phyloP scores from a whole-genome alignment of 2,113 vertebrate species.

The Gadus chalcogrammus region DNA sequence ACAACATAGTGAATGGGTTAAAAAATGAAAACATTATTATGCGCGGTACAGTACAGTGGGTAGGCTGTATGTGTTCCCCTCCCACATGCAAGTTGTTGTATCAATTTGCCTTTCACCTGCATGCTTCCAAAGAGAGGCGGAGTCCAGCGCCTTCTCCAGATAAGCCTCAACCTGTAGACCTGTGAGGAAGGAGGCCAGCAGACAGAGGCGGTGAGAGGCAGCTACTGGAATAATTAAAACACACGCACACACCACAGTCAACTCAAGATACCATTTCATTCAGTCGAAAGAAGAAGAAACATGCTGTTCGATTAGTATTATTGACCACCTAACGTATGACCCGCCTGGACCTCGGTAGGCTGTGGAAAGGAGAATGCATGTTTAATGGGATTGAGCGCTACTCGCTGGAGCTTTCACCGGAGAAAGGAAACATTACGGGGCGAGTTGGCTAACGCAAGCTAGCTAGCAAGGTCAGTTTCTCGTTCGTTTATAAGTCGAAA shows the following conservation, averaged over 20 bases:
- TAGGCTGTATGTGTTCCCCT: not conserved
- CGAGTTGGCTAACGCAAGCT: conserved; percentile 63
- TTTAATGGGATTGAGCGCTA: conserved; percentile 59
- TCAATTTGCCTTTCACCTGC: conserved; percentile 38
- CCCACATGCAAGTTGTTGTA: conserved; percentile 11
- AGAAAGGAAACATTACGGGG: conserved; percentile 50
- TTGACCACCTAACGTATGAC: not conserved
- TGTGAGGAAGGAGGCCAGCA: conserved; percentile 42
- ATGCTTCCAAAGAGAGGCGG: conserved; percentile 43
- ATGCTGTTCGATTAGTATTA: too few relatives aligned
- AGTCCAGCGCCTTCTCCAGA: conserved; percentile 32
- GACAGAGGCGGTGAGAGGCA: conserved; percentile 46
- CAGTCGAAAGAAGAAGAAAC: not conserved
- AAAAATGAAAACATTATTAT: too few relatives aligned
- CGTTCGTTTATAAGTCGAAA: not conserved
- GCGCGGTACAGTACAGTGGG: too few relatives aligned
- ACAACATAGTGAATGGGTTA: too few relatives aligned
- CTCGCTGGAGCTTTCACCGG: conserved; percentile 45
- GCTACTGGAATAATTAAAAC: conserved; percentile 17
- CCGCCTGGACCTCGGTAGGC: conserved; percentile 1
- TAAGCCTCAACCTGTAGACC: conserved; percentile 62
- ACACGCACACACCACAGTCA: not conserved
- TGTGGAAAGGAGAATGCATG: conserved; percentile 12
- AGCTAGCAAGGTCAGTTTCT: conserved; percentile 74
- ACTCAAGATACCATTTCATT: not conserved